These are phyloP conservation scores for Adoxophyes honmai DNA, from an alignment of 1,140 invertebrate genomes.

Conservation along the genomic window DNA sequence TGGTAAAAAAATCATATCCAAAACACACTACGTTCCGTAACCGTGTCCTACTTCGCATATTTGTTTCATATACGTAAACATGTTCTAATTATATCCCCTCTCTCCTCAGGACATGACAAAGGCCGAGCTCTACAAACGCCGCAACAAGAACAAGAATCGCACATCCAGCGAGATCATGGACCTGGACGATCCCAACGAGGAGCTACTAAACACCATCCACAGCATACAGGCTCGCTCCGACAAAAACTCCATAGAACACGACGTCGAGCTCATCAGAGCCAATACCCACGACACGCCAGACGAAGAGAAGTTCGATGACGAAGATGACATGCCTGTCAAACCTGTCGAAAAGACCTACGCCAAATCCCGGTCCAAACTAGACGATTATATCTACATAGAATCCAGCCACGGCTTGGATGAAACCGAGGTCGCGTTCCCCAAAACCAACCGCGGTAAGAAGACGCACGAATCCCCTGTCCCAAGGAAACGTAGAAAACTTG, in stretches of 20 bases:
- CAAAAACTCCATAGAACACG: conserved; percentile 62
- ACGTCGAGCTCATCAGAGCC: conserved; percentile 61
- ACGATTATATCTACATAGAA: conserved; percentile 66
- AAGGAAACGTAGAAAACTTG: conserved; percentile 56
- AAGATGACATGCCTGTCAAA: conserved; percentile 56
- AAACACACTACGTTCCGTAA: no score
- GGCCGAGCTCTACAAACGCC: conserved; percentile 65
- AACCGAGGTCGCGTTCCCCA: conserved; percentile 61
- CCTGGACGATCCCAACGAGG: conserved; percentile 31
- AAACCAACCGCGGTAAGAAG: conserved; percentile 45
- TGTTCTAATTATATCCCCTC: neutral
- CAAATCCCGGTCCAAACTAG: conserved; percentile 62
- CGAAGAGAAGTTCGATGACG: conserved; percentile 38
- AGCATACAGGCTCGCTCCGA: no score
- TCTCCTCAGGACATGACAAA: conserved; percentile 67
- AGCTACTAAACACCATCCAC: conserved; percentile 49
- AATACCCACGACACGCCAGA: conserved; percentile 56
- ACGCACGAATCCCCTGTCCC: conserved; percentile 43
- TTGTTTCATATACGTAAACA: no score
- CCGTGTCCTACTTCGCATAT: no score
- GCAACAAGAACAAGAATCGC: conserved; percentile 59
- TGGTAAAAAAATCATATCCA: no score
- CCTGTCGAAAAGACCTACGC: conserved; percentile 66
- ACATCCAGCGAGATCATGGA: conserved; percentile 30
- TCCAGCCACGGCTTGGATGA: conserved; percentile 61